Evolutionary conservation across 2,113 vertebrate genomes (phyloP), one percentile per base, ranked within the genome.

Genomic region (Pao palembangensis): DNA sequence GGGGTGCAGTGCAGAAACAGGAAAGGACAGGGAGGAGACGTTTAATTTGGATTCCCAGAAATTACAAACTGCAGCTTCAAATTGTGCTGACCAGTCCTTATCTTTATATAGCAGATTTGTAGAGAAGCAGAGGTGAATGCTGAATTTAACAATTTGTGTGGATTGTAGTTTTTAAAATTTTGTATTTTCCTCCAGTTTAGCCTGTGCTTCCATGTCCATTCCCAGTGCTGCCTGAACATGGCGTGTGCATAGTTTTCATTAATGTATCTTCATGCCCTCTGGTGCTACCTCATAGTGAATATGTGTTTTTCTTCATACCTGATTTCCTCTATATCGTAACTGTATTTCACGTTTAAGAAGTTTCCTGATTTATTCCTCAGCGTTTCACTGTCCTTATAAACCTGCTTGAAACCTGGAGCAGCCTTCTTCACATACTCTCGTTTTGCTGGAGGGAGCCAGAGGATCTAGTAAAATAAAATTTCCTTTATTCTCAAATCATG

Each of bases 281-380:
- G 21, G 54, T 47, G 66, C 23, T 15, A n/a, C 20, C 15, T 28
- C 25, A 53, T 21, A 28, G 10, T 44, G 41, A 3, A 68, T 57
- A 38, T 21, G 13, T 19, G 4, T 53, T 31, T 53, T 83, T 88
- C 31, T 31, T 52, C 21, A 4, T 81, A 98, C 97, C 91, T 90
- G 71, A 99, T 93, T 52, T 93, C 52, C 34, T 78, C 28, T 2
- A 81, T 55, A 44, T 71, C 89, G 55, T 95, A 62, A 76, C 82
- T 95, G 76, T 96, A 98, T 16, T 90, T 92, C 53, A 94, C 59
- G 74, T 99, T 99, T 58, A 92, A 77, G 25, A 84, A 72, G 3
- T 71, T 68, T 44, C 80, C 89, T 0, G 55, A 49, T 43, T 92
- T 61, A 0, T 64, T 3, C 0, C 61, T 2, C 0, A 8, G 0